A percentile compares a stretch with the other conserved stretches of the same genome.
Conservation (phyloP, 2,888 invertebrate genomes). For the Amiota mariae region DNA sequence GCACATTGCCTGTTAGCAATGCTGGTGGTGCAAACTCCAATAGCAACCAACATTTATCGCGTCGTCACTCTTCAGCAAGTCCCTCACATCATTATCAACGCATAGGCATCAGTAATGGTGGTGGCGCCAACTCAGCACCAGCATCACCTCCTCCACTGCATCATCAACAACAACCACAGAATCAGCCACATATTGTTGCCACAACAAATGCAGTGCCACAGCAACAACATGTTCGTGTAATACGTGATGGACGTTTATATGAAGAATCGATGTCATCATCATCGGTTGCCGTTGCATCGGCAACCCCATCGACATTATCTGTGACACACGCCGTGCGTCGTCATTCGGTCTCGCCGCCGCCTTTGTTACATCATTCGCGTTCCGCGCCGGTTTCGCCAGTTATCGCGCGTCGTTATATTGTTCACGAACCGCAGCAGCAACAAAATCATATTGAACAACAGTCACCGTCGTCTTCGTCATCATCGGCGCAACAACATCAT, state of each 20-base stretch:
- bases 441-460: background rate
- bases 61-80: slow-evolving; percentile 63
- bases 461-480: slow-evolving; percentile 4
- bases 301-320: background rate
- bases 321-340: slow-evolving; percentile 46
- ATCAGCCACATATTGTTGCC: slow-evolving; percentile 25
- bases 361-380: slow-evolving; percentile 65
- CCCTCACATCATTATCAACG: slow-evolving; percentile 64
- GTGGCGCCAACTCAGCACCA: slow-evolving; percentile 38
- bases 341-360: slow-evolving; percentile 65
- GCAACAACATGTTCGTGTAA: slow-evolving; percentile 72
- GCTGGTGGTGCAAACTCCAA: background rate
- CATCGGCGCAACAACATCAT: slow-evolving; percentile 38
- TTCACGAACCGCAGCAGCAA: slow-evolving; percentile 35
- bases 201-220: slow-evolving; percentile 47
- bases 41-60: slow-evolving; percentile 53
- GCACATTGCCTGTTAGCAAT: slow-evolving; percentile 52
- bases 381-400: slow-evolving; percentile 64
- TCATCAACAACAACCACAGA: slow-evolving; percentile 42
- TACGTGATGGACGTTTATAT: slow-evolving; percentile 72
- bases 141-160: slow-evolving; percentile 55
- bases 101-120: slow-evolving; percentile 24
- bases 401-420: slow-evolving; percentile 57
- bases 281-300: background rate
- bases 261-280: slow-evolving; percentile 59